Base-by-base conservation (phyloP, 64 coral and sea anemone genomes). In the Platygyra sinensis region DNA sequence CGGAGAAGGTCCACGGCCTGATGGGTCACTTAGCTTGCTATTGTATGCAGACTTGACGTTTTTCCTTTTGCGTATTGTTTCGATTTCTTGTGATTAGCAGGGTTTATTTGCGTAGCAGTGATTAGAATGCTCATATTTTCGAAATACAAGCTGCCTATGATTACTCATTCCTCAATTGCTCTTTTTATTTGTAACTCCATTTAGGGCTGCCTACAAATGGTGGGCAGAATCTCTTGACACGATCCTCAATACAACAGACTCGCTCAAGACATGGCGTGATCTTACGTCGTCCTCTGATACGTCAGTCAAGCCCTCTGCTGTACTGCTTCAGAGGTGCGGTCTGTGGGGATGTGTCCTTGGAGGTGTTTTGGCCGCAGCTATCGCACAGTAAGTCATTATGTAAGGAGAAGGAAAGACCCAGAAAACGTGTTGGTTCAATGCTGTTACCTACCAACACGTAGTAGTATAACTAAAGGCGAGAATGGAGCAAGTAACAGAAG, bases 261-360 rank as follows among this genome's bases (percentile, higher is more conserved):
- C 90, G 24, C 73, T 94, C 14, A 94, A 93, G 38, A 91, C 74
- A 14, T 95, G 90, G 94, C 90, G 93, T 42, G 85, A 93, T 61
- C 79, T 92, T 22, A 77, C 87, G 20, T 63, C 87, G 31, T 30
- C 77, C 32, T 71, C 82, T 33, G 60, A 74, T 5, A 19, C 74
- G 30, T 60, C 60, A 76, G 32, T 76, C 72, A 96, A 39, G 63
- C 87, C 91, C 29, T 76, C 30, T 86, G 69, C 87, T 27, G 77
- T 76, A 30, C 93, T 98, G 36, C 88, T 95, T 74, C 69, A 95
- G 83, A 82, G 91, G 49, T 95, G 94, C 86, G 96, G 96, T 27
- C 54, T 98, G 16, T 98, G 96, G 96, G 96, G 96, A 50, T 98
- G 96, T 81, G 73, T 98, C 4, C 72, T 98, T 15, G 96, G 84